These are phyloP conservation scores for Enoplosus armatus DNA, from an alignment of 2,797 vertebrate genomes.

Conservation along the genomic window DNA sequence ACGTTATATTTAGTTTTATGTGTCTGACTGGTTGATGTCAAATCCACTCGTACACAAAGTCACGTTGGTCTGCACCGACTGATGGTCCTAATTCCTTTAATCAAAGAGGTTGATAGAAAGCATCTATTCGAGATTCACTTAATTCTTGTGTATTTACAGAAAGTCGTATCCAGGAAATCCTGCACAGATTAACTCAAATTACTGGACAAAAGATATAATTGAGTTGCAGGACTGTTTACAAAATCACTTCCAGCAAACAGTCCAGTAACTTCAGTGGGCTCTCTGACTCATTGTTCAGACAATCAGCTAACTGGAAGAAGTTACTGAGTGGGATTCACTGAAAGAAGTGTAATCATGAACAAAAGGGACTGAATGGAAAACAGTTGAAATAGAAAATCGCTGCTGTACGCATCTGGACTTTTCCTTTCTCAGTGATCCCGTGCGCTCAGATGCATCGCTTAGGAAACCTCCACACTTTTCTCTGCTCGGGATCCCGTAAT, in stretches of 20 bases:
- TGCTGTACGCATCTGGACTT: neutral
- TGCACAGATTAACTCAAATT: constrained; percentile 20
- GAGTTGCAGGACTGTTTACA: constrained; percentile 24
- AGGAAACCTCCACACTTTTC: neutral
- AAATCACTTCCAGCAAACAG: constrained; percentile 52
- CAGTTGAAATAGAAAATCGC: constrained; percentile 30
- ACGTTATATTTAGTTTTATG: neutral
- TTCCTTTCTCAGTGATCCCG: constrained; percentile 16
- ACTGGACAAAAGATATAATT: constrained; percentile 35
- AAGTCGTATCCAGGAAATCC: constrained; percentile 36
- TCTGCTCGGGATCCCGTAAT: constrained; percentile 22
- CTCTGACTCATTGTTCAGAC: constrained; percentile 51
- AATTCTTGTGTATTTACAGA: constrained; percentile 9
- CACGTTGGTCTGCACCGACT: neutral
- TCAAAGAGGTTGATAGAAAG: constrained; percentile 3
- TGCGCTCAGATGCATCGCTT: constrained; percentile 17
- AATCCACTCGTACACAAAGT: neutral
- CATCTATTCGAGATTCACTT: constrained; percentile 1
- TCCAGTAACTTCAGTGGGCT: constrained; percentile 18
- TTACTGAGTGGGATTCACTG: constrained; percentile 28
- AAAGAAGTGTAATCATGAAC: constrained; percentile 29
- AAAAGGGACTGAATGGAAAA: constrained; percentile 35
- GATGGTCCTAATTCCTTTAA: neutral
- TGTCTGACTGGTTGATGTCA: constrained; percentile 4
- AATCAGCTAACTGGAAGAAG: constrained; percentile 38